Conservation (phyloP, 2,888 invertebrate genomes). For the Cancer borealis region DNA sequence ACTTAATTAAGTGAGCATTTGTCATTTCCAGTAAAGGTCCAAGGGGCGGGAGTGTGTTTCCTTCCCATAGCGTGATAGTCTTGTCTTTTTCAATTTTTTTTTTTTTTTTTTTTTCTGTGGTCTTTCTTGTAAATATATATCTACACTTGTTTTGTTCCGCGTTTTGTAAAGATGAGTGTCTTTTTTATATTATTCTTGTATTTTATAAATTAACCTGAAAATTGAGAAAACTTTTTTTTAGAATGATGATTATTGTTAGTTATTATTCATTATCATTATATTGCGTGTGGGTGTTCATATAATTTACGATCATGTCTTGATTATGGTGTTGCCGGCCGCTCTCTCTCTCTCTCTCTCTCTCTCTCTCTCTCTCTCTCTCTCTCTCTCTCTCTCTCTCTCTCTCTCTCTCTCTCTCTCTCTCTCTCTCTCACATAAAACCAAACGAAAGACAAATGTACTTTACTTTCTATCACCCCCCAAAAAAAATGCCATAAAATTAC, state of each 20-base stretch:
- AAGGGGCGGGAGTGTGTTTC: background rate
- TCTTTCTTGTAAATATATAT: background rate
- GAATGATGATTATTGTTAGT: background rate
- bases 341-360: background rate
- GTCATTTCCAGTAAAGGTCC: background rate
- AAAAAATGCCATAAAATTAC: background rate
- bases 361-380: background rate
- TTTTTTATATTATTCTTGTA: background rate
- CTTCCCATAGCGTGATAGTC: background rate
- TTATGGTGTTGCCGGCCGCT: background rate
- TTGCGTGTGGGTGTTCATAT: background rate
- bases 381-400: background rate
- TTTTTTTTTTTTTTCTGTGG: background rate
- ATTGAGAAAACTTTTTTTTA: background rate
- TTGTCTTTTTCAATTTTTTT: background rate
- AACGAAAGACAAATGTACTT: background rate
- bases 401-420: background rate
- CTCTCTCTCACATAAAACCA: background rate
- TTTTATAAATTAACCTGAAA: background rate
- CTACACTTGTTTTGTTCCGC: background rate
- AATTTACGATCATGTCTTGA: background rate
- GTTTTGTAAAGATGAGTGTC: background rate
- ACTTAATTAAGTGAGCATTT: background rate
- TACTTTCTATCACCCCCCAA: background rate
- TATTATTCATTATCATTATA: background rate